These are phyloP conservation scores for Aix galericulata DNA, from an alignment of 2,113 vertebrate genomes.

Conservation along the genomic window DNA sequence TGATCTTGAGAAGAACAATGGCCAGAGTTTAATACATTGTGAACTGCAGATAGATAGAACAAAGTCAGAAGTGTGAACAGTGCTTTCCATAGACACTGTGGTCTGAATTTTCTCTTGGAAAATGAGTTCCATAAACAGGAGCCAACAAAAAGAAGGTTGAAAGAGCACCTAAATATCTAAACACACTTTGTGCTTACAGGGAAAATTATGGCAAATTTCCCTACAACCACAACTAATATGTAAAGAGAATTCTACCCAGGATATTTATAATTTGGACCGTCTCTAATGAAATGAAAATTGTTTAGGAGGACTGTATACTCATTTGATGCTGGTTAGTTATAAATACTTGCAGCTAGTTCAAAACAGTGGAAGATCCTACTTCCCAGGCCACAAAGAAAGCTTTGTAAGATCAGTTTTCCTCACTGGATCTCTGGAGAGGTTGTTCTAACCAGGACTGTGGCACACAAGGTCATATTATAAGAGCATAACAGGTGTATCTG, in stretches of 20 bases:
- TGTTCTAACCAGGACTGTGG: background rate
- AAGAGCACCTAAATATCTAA: background rate
- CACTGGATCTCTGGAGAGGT: background rate
- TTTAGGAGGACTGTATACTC: background rate
- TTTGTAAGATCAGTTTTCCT: background rate
- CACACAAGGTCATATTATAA: background rate
- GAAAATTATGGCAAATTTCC: background rate
- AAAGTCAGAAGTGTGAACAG: background rate
- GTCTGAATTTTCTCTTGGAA: background rate
- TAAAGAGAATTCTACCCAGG: background rate
- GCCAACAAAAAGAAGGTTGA: background rate
- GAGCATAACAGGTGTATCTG: constrained; percentile 29
- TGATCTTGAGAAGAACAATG: background rate
- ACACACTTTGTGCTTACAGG: background rate
- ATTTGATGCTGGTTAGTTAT: background rate
- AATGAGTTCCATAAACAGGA: background rate
- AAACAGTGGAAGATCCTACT: background rate
- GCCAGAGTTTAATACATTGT: background rate
- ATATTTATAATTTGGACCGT: background rate
- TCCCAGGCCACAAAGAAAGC: background rate
- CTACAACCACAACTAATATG: background rate
- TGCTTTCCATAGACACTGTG: background rate
- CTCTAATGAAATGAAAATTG: background rate
- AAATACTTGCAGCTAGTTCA: background rate
- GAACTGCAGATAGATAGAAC: background rate